phyloP scores from a whole-genome alignment of 2,113 vertebrate species.

The Cyanoramphus novaezelandiae region DNA sequence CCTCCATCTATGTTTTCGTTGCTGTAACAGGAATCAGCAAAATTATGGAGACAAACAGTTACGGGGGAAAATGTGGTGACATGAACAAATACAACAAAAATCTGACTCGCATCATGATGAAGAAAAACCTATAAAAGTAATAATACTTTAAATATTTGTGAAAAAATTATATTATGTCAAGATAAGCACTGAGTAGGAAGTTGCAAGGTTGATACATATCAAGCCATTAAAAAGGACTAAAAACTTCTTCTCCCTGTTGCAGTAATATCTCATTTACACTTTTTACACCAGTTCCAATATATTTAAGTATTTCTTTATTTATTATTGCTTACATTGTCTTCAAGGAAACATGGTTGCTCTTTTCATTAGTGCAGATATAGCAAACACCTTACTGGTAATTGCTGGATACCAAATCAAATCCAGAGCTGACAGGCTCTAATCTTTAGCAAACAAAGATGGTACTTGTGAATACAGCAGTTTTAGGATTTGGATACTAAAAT shows the following conservation, averaged over 20 bases:
- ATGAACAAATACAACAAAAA: not conserved
- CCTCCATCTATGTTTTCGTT: rapidly evolving
- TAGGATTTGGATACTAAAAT: not conserved
- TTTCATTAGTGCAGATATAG: slow-evolving; percentile 29
- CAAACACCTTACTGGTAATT: not conserved
- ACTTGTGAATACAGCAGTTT: not conserved
- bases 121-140: not conserved
- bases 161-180: not conserved
- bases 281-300: not conserved
- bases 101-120: not conserved
- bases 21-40: not conserved
- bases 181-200: not conserved
- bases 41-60: not conserved
- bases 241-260: not conserved
- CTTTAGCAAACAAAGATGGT: not conserved
- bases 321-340: not conserved
- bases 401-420: not conserved
- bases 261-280: not conserved
- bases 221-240: not conserved
- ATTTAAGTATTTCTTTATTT: slow-evolving; percentile 10
- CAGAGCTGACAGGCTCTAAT: not conserved
- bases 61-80: not conserved
- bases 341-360: not conserved
- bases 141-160: not conserved
- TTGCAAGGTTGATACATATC: not conserved